phyloP scores from a whole-genome alignment of 2,797 vertebrate species.

The Chelmon rostratus region DNA sequence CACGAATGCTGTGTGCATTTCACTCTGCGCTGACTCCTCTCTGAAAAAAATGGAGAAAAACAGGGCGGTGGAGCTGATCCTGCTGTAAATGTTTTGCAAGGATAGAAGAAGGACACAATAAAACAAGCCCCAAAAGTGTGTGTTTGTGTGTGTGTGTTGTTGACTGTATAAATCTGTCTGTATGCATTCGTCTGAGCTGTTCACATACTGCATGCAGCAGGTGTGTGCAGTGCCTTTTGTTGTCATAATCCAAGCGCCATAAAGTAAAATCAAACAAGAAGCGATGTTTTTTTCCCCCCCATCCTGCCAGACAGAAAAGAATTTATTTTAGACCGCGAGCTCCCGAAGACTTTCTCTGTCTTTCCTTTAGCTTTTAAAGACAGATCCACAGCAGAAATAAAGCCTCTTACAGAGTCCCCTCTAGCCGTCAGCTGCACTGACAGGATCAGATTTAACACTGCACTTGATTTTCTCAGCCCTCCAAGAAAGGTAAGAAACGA shows the following conservation, averaged over 20 bases:
- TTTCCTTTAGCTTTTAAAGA: slow-evolving; percentile 65
- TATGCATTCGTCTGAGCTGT: slow-evolving; percentile 9
- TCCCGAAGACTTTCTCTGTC: slow-evolving; percentile 50
- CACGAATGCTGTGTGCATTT: neutral
- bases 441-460: slow-evolving; percentile 78
- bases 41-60: slow-evolving; percentile 72
- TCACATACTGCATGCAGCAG: slow-evolving; percentile 40
- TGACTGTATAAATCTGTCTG: slow-evolving; percentile 8
- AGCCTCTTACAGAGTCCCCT: slow-evolving; percentile 76
- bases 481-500: slow-evolving; percentile 66
- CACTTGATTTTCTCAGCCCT: slow-evolving; percentile 73
- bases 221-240: slow-evolving; percentile 36
- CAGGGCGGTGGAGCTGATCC: slow-evolving; percentile 29
- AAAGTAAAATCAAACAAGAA: slow-evolving; percentile 62
- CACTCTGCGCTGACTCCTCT: neutral
- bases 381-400: slow-evolving; percentile 72
- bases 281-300: slow-evolving; percentile 29
- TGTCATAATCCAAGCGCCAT: slow-evolving; percentile 50
- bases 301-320: slow-evolving; percentile 27
- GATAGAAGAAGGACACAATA: slow-evolving; percentile 30
- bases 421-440: slow-evolving; percentile 71
- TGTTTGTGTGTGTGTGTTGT: slow-evolving; percentile 5
- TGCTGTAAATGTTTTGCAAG: slow-evolving; percentile 30
- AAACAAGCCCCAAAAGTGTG: slow-evolving; percentile 2
- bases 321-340: slow-evolving; percentile 46